Percentiles rank a stretch among this genome's conserved stretches.
Evolutionary conservation across 1,140 invertebrate species (phyloP).

Genomic region (Drosophila novamexicana): DNA sequence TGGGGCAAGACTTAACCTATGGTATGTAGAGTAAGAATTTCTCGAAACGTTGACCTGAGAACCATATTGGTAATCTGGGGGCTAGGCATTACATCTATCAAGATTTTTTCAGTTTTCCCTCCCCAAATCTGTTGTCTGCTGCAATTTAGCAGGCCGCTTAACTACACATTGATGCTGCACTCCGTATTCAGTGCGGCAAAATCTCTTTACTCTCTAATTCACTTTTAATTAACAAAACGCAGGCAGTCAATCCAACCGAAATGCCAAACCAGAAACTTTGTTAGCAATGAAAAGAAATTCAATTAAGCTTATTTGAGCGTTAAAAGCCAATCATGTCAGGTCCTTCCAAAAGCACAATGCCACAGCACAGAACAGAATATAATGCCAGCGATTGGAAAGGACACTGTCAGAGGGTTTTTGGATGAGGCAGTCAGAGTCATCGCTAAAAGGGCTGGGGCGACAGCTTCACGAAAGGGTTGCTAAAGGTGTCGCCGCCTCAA

Average conservation of each 20-base stretch:
- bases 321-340: conserved; percentile 84
- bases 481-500: conserved; percentile 70
- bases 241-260: conserved; percentile 41
- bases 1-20: too few relatives aligned
- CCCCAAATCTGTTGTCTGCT: too few relatives aligned
- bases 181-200: conserved; percentile 14
- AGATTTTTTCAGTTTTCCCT: too few relatives aligned
- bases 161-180: background rate
- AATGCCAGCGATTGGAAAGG: conserved; percentile 11
- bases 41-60: too few relatives aligned
- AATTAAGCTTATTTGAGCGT: conserved; percentile 85
- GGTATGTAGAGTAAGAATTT: too few relatives aligned
- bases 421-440: conserved; percentile 4
- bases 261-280: conserved; percentile 64
- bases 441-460: conserved; percentile 1
- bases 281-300: conserved; percentile 83
- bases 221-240: conserved; percentile 83
- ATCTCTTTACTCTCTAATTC: conserved; percentile 67
- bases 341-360: conserved; percentile 74
- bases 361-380: conserved; percentile 31
- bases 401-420: conserved; percentile 3
- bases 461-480: conserved; percentile 61
- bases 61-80: too few relatives aligned
- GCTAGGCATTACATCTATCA: too few relatives aligned
- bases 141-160: background rate